phyloP scores from a whole-genome alignment of 2,888 invertebrate species.

The Troilus luridus region DNA sequence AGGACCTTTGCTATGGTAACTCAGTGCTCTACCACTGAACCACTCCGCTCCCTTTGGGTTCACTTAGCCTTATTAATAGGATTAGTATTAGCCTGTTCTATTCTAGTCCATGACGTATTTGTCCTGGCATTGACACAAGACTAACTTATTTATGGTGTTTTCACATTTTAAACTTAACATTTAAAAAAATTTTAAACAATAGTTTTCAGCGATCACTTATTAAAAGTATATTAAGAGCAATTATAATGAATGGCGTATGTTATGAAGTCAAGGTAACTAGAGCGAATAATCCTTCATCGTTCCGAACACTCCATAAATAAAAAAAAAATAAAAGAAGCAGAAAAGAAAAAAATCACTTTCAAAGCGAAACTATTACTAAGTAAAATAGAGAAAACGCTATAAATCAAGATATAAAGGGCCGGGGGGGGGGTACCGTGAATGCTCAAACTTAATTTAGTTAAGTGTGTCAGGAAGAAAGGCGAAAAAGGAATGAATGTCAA shows the following conservation, averaged over 20 bases:
- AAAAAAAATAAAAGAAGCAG: too few relatives aligned
- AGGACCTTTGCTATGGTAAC: too few relatives aligned
- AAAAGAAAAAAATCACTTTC: neutral
- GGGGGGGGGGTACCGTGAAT: neutral
- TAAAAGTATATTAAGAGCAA: neutral
- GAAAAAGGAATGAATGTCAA: conserved; percentile 37
- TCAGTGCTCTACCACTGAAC: too few relatives aligned
- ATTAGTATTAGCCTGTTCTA: too few relatives aligned
- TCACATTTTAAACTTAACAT: too few relatives aligned
- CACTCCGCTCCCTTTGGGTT: too few relatives aligned
- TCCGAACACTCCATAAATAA: neutral
- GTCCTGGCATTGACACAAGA: too few relatives aligned
- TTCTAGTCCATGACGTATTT: too few relatives aligned
- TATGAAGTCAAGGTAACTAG: neutral
- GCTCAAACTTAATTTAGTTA: conserved; percentile 33
- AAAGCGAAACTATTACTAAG: neutral
- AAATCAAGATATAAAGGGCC: neutral
- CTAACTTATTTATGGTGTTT: too few relatives aligned
- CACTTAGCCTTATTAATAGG: too few relatives aligned
- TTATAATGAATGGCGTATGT: neutral
- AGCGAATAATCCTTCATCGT: neutral
- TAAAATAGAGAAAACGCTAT: neutral
- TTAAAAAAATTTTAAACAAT: too few relatives aligned
- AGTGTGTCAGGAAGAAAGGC: conserved; percentile 23
- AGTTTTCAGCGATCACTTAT: too few relatives aligned